Base-by-base conservation (phyloP, 2,888 invertebrate genomes). In the Lepetodrilus schrolli region DNA sequence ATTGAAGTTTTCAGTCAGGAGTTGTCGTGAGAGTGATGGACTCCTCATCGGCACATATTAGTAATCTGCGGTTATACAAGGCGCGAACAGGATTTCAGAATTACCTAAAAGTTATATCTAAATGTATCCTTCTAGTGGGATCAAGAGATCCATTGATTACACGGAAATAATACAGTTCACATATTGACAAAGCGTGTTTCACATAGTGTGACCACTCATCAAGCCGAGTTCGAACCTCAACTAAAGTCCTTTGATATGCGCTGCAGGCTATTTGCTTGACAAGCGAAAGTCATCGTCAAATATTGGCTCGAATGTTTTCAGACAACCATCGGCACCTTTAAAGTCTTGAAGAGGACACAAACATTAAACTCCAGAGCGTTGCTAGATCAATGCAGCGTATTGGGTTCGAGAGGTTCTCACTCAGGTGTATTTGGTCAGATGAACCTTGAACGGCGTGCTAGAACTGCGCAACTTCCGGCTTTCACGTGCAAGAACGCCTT, bases 271-370 rank as follows among this genome's bases (percentile, higher is more conserved):
- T 72, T 72, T 72, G 48, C 65, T 65, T 43, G 65, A 65, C 65
- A 43, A 66, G 65, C 43, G 65, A 58, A 72, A 72, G 72, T 72
- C 72, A 66, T 72, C 72, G 47, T 72, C 51, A 65, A 72, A 72
- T 72, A 72, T 72, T 72, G 34, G 51, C 72, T 47, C 26, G 65
- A 48, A 65, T 72, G 72, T 72, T 66, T 72, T 72, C 66, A 58
- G 47, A 48, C 72, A 47, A 58, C 72, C 51, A 66, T 30, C 65
- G 72, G 43, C 66, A 65, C 66, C 72, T 72, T 72, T 72, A 66
- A 72, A 72, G 72, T 72, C 72, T 38, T 48, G n/a, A 36, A 38
- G 38, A 48, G 36, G 72, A 72, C 51, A 66, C 65, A 72, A 72
- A 72, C 72, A 34, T 21, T 65, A 58, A 72, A 72, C 72, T 48